Percentiles rank a stretch among this genome's conserved stretches.
Conservation (phyloP, 1,140 invertebrate genomes). For the Drosophila watanabei region DNA sequence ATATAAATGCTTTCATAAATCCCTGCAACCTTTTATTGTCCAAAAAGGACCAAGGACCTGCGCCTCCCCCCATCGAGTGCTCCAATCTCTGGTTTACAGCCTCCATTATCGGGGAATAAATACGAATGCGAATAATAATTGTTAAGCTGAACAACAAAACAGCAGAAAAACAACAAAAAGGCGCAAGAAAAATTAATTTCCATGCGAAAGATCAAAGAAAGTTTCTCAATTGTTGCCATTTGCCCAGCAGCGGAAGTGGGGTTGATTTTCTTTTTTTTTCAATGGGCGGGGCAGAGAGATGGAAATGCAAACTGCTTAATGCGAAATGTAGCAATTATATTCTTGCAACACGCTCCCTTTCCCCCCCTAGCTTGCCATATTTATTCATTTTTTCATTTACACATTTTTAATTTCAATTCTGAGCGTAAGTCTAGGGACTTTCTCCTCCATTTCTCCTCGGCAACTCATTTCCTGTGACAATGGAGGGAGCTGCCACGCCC, state of each 20-base stretch:
- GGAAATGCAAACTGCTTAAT: slow-evolving; percentile 60
- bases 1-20: not conserved
- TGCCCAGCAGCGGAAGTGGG: slow-evolving; percentile 60
- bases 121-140: slow-evolving; percentile 31
- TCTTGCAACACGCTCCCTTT: slow-evolving; percentile 3
- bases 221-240: slow-evolving; percentile 81
- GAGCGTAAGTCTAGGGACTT: slow-evolving; percentile 57
- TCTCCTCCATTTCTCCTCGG: slow-evolving; percentile 21
- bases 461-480: slow-evolving; percentile 73
- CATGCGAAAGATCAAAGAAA: slow-evolving; percentile 80
- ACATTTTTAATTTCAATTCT: slow-evolving; percentile 81
- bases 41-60: not conserved
- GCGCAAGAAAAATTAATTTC: slow-evolving; percentile 72
- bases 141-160: no score
- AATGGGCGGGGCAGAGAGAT: not conserved
- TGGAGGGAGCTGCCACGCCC: slow-evolving; percentile 31
- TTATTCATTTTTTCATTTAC: slow-evolving; percentile 82
- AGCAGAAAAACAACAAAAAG: no score
- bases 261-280: not conserved
- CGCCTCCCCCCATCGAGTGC: slow-evolving; percentile 26
- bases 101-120: slow-evolving; percentile 34
- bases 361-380: slow-evolving; percentile 58
- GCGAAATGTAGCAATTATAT: slow-evolving; percentile 79
- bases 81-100: slow-evolving; percentile 28
- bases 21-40: slow-evolving; percentile 1